Evolutionary conservation across 2,888 invertebrate genomes (phyloP).

Genomic region (Hemithea aestivaria): DNA sequence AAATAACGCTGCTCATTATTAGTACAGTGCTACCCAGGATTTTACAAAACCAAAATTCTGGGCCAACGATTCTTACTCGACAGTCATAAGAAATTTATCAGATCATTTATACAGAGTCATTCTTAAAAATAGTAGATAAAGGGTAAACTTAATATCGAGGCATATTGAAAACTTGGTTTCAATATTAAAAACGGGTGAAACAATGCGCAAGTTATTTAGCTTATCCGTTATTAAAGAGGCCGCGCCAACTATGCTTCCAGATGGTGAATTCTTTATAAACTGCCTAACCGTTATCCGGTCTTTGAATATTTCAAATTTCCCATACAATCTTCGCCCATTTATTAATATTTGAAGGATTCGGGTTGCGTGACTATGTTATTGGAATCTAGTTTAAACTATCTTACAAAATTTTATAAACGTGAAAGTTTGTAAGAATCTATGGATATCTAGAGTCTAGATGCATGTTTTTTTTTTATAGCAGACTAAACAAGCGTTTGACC

Average conservation of each 20-base stretch:
- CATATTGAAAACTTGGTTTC: constrained; percentile 16
- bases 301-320: constrained; percentile 47
- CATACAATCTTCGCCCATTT: constrained; percentile 37
- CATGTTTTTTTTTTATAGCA: too few relatives aligned
- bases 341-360: constrained; percentile 31
- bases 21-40: too few relatives aligned
- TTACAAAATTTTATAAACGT: neutral
- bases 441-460: too few relatives aligned
- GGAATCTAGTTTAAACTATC: too few relatives aligned
- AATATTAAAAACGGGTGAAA: constrained; percentile 33
- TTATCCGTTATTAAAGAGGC: constrained; percentile 51
- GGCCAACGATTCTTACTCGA: too few relatives aligned
- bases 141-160: neutral
- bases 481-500: too few relatives aligned
- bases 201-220: constrained; percentile 48
- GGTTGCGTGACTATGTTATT: constrained; percentile 15
- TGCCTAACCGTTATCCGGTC: constrained; percentile 37
- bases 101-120: neutral
- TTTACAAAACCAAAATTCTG: too few relatives aligned
- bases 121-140: neutral
- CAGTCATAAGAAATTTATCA: too few relatives aligned
- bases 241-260: constrained; percentile 46
- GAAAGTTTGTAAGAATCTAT: too few relatives aligned
- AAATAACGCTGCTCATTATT: too few relatives aligned
- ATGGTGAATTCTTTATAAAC: constrained; percentile 54